Base-by-base conservation (phyloP, 1,140 invertebrate genomes). In the Panulirus ornatus region DNA sequence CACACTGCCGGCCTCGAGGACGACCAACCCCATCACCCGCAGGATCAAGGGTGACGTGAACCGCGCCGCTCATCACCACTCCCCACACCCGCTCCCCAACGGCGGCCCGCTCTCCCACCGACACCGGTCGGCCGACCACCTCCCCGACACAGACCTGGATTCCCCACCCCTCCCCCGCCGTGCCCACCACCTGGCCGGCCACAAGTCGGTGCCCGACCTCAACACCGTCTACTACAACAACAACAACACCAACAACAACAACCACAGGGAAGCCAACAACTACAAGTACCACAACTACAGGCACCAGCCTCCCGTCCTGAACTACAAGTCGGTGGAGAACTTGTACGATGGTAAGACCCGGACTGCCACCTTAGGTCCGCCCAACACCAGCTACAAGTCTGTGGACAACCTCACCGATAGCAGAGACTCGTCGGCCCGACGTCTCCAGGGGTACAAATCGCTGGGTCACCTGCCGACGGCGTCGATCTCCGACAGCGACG, bases 1-100 rank as follows among this genome's bases (percentile, higher is more conserved):
- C 70, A 93, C 94, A 0, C 95, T 97, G 93, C 76, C 85, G 16
- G 27, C 85, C 11, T 73, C 90, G 1, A 78, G 90, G 22, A 91
- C 86, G 19, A 82, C 90, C 22, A 91, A 91, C 36, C 90, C 90
- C 1, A 91, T 91, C 78, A 91, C 54, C 63, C 47, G 75, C 3
- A 70, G 63, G 42, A 19, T 87, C 11, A 91, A 91, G 51, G 85
- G 84, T n/a, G 90, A 91, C 75, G 85, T 91, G 0, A 91, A 91
- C 81, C 5, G 81, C 2, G 66, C 38, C 22, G 30, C 73, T 6
- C 30, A 47, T 16, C 85, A 79, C 27, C 71, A 34, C 0, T 76
- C 75, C 19, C 16, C 27, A n/a, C 11, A n/a, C 1, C 63, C n/a
- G 1, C 22, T 82, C 8, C 79, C 88, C 42, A 82, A 75, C 44